Percentiles rank a stretch among this genome's conserved stretches.
These are phyloP conservation scores for Australoheros scitulus DNA, from an alignment of 2,113 vertebrate genomes.

Conservation along the genomic window DNA sequence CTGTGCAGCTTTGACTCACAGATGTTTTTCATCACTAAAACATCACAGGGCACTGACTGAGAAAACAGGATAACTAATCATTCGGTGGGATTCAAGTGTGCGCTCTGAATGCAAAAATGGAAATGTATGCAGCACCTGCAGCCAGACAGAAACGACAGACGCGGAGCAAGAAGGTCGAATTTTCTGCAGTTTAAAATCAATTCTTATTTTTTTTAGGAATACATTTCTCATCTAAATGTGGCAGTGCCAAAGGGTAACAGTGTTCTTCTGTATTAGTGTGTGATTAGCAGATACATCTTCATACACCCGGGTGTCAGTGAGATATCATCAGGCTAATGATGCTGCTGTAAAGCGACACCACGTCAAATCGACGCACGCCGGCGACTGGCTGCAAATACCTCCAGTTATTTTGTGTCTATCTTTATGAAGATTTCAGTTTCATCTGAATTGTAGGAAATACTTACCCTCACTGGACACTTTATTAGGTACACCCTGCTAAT, in stretches of 20 bases:
- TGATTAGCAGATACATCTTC: too few species aligned
- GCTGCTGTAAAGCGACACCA: too few species aligned
- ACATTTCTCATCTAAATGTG: background rate
- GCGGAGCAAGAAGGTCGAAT: background rate
- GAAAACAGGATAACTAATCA: conserved; percentile 1
- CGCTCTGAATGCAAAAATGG: background rate
- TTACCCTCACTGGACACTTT: background rate
- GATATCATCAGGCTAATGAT: too few species aligned
- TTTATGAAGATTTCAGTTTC: background rate
- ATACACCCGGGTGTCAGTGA: background rate
- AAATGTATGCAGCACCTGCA: conserved; percentile 38
- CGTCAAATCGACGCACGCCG: too few species aligned
- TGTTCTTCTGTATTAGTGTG: background rate
- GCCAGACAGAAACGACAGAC: background rate
- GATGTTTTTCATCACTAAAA: conserved; percentile 41
- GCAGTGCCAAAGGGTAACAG: background rate
- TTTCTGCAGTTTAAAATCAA: background rate
- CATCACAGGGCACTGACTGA: conserved; percentile 22
- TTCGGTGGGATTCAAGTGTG: conserved; percentile 7
- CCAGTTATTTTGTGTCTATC: background rate
- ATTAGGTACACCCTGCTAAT: background rate
- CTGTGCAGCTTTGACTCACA: conserved; percentile 32
- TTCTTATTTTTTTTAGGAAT: background rate
- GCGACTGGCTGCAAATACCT: too few species aligned
- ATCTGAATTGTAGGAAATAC: background rate